phyloP scores from a whole-genome alignment of 1,140 invertebrate genomes.

The Drosophila dunni region DNA sequence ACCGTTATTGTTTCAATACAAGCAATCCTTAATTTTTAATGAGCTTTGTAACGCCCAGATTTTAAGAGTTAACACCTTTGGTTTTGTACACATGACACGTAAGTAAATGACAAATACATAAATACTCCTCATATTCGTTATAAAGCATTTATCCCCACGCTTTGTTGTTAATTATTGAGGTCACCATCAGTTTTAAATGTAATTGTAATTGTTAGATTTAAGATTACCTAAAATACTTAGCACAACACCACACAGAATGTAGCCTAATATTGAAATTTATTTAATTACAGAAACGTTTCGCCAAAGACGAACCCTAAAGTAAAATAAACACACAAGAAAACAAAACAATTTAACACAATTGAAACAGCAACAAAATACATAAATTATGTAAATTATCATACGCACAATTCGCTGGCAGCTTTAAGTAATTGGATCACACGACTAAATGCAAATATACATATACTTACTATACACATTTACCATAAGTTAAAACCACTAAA shows the following conservation, averaged over 20 bases:
- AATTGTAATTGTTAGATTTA: neutral
- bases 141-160: conserved; percentile 2
- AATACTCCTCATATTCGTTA: neutral
- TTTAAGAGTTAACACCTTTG: neutral
- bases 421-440: conserved; percentile 51
- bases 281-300: conserved; percentile 70
- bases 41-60: neutral
- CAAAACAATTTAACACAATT: conserved; percentile 43
- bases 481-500: conserved; percentile 25
- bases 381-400: conserved; percentile 47
- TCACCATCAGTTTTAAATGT: conserved; percentile 20
- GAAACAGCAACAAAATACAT: conserved; percentile 23
- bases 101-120: conserved; percentile 16
- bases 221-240: neutral
- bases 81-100: conserved; percentile 17
- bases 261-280: conserved; percentile 54
- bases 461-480: conserved; percentile 8
- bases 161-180: conserved; percentile 8
- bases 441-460: conserved; percentile 35
- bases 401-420: conserved; percentile 44
- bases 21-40: neutral
- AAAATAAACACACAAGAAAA: conserved; percentile 48
- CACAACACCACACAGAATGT: conserved; percentile 15
- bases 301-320: conserved; percentile 60
- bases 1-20: neutral